phyloP scores from a whole-genome alignment of 2,888 invertebrate species.

The Abscondita cerata region DNA sequence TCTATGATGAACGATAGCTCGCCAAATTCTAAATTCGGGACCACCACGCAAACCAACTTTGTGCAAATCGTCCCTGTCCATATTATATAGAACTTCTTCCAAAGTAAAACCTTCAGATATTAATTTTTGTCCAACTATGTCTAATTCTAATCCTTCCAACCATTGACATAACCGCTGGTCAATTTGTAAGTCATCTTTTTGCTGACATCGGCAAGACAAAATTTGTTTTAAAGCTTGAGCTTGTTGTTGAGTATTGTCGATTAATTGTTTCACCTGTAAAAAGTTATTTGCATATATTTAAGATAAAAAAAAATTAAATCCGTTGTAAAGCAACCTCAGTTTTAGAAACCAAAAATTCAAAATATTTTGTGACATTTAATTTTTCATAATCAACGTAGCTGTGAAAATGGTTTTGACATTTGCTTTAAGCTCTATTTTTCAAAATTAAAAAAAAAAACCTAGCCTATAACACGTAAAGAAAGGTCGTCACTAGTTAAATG shows the following conservation, averaged over 20 bases:
- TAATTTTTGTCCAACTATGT: slow-evolving; percentile 72
- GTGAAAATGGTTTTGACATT: no score
- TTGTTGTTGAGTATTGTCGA: slow-evolving; percentile 47
- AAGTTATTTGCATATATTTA: no score
- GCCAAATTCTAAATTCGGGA: slow-evolving; percentile 85
- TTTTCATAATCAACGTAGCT: no score
- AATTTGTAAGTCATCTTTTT: slow-evolving; percentile 54
- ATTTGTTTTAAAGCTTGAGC: slow-evolving; percentile 43
- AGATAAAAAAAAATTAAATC: no score
- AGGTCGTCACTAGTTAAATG: no score
- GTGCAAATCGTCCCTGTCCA: slow-evolving; percentile 83
- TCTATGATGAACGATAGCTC: slow-evolving; percentile 73
- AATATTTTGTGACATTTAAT: no score
- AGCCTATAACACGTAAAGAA: no score
- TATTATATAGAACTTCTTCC: slow-evolving; percentile 78
- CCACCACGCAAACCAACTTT: slow-evolving; percentile 83
- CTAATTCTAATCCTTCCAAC: slow-evolving; percentile 73
- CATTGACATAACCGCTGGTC: slow-evolving; percentile 73
- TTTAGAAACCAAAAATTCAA: no score
- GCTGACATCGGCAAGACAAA: slow-evolving; percentile 49
- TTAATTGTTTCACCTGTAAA: slow-evolving; percentile 48
- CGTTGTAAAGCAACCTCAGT: no score
- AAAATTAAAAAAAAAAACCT: no score
- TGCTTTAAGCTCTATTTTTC: no score
- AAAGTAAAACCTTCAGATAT: slow-evolving; percentile 78